Base-by-base conservation (phyloP, 2,888 invertebrate genomes). In the Acronicta psi region DNA sequence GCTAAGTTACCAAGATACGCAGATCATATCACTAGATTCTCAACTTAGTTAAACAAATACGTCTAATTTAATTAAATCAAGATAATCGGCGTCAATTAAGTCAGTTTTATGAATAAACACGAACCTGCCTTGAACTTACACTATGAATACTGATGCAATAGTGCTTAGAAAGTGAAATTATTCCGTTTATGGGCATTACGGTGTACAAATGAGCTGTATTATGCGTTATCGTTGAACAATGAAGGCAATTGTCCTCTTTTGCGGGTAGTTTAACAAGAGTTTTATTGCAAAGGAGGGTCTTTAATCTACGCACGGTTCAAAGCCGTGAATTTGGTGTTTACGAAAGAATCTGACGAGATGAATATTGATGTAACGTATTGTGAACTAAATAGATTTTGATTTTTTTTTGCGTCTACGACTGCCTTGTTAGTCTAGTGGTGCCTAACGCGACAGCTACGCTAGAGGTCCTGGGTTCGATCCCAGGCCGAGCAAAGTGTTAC, bases 111-210 rank as follows among this genome's bases (percentile, higher is more conserved):
- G 43, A 68, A 65, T 71, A 61, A 45, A 59, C 56, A 72, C 57
- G 45, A 45, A 29, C 43, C 31, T 49, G 64, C 74, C 77, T 76
- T 74, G 72, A 76, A 76, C 75, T 74, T 64, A 61, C 9, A 55
- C 44, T 16, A 43, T 53, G 57, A 54, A 65, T 60, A 45, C 47
- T 63, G 54, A 62, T 59, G 59, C 18, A 57, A 59, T 38, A 34
- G 10, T 25, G 53, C 52, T 54, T 73, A 75, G 74, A 73, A 76
- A 76, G 77, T 58, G 49, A 38, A 59, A 47, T 61, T 54, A 52
- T 42, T 38, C 43, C 43, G 23, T 61, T 49, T 64, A 75, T 65
- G 65, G 45, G n/a, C 59, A 44, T 53, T 71, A 69, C 54, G 57
- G 38, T 51, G 61, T 31, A 17, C 50, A 56, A 56, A 69, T 50